Evolutionary conservation across 2,797 vertebrate species (phyloP).

Genomic region (Oceanodroma leucorhoa): DNA sequence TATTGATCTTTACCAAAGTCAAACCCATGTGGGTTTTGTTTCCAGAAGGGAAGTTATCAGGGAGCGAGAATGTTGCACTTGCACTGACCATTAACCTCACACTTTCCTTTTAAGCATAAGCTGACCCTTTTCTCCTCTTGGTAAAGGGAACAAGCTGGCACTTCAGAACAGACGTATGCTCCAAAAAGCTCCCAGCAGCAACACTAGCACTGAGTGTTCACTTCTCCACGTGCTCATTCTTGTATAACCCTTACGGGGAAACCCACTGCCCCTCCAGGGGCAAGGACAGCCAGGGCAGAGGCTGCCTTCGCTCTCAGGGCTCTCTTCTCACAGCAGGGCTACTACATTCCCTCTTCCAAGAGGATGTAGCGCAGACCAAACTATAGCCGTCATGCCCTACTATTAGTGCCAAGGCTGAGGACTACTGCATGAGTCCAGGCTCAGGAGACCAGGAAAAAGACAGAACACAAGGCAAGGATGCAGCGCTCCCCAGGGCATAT

Average conservation of each 20-base stretch:
- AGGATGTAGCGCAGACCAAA: not conserved
- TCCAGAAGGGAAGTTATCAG: not conserved
- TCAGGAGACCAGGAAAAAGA: not conserved
- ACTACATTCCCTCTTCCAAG: not conserved
- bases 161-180: not conserved
- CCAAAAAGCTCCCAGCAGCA: not conserved
- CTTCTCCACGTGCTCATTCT: not conserved
- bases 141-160: not conserved
- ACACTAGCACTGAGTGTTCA: accelerated
- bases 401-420: not conserved
- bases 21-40: not conserved
- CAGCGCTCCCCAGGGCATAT: not conserved
- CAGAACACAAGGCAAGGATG: not conserved
- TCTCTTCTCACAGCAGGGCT: not conserved
- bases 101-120: not conserved
- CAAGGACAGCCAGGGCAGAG: not conserved
- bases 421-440: not conserved
- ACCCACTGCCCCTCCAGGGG: not conserved
- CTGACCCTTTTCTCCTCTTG: not conserved
- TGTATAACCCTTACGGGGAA: not conserved
- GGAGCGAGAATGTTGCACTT: not conserved
- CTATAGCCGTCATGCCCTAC: accelerated
- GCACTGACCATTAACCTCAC: not conserved
- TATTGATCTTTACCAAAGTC: not conserved
- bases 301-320: accelerated